Conservation (phyloP, 2,888 invertebrate species). For the Helobdella robusta region DNA sequence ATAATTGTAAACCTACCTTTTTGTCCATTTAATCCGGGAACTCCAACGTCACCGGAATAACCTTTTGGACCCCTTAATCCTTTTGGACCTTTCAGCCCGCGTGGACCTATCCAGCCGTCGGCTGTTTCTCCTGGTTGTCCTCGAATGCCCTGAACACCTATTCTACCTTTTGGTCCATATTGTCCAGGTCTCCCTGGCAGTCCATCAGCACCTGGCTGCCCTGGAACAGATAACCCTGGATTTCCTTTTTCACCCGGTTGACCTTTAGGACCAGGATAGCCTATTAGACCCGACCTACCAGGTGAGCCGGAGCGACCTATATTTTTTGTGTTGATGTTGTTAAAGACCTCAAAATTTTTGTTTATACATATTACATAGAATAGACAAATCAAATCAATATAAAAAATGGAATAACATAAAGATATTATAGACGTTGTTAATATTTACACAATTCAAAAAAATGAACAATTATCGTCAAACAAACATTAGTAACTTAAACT, state of each 20-base stretch:
- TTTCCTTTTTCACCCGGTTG: conserved; percentile 14
- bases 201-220: not conserved
- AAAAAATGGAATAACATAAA: too few relatives aligned
- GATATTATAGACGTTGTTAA: too few relatives aligned
- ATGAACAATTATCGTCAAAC: too few relatives aligned
- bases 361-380: too few relatives aligned
- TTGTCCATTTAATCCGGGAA: conserved; percentile 20
- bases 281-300: not conserved
- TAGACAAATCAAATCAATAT: too few relatives aligned
- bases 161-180: not conserved
- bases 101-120: not conserved
- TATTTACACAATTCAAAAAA: too few relatives aligned
- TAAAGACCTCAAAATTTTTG: too few relatives aligned
- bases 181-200: conserved; percentile 33
- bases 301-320: not conserved
- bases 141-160: not conserved
- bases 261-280: conserved; percentile 25
- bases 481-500: too few relatives aligned
- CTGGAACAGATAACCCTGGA: not conserved
- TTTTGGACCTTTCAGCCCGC: conserved; percentile 19
- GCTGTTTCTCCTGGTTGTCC: not conserved
- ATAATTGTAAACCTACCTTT: too few relatives aligned
- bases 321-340: too few relatives aligned
- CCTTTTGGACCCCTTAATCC: conserved; percentile 24
- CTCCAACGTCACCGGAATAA: conserved; percentile 7